phyloP scores from a whole-genome alignment of 2,113 vertebrate genomes.

The Clarias macrocephalus region DNA sequence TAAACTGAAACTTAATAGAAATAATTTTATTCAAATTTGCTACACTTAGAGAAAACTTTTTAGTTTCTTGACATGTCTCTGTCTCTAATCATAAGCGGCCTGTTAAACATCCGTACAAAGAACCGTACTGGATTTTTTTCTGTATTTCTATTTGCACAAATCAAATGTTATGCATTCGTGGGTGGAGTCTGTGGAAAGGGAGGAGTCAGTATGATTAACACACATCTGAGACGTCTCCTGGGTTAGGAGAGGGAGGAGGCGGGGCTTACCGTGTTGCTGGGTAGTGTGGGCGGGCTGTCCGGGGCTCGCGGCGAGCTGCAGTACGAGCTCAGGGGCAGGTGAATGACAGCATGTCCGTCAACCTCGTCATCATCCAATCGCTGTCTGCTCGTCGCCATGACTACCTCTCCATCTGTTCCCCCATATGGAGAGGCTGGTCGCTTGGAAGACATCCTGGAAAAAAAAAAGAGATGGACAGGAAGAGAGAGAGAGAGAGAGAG shows the following conservation, averaged over 20 bases:
- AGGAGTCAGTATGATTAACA: not conserved
- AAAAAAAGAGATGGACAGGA: slow-evolving; percentile 71
- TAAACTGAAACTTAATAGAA: not conserved
- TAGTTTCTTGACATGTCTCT: not conserved
- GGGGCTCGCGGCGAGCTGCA: slow-evolving; percentile 87
- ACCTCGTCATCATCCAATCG: slow-evolving; percentile 97
- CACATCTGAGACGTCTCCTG: not conserved
- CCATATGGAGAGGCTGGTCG: slow-evolving; percentile 99
- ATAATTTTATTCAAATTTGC: not conserved
- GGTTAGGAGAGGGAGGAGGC: not conserved
- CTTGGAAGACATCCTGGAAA: slow-evolving; percentile 99
- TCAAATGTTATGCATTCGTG: not conserved
- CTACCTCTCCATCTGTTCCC: slow-evolving; percentile 99
- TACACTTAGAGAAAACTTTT: not conserved
- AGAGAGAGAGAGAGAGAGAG: slow-evolving; percentile 67
- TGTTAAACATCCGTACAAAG: too few relatives aligned
- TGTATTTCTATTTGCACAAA: not conserved
- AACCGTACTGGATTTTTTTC: not conserved
- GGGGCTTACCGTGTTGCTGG: slow-evolving; percentile 80
- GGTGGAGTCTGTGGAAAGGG: not conserved
- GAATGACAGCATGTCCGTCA: slow-evolving; percentile 95
- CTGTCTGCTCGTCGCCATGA: slow-evolving; percentile 99
- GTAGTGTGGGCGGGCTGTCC: slow-evolving; percentile 89
- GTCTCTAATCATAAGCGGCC: not conserved
- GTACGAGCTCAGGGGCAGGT: slow-evolving; percentile 96